Percentiles rank a stretch among this genome's conserved stretches.
These are phyloP conservation scores for Leucopsar rothschildi DNA, from an alignment of 2,113 vertebrate genomes.

Conservation along the genomic window DNA sequence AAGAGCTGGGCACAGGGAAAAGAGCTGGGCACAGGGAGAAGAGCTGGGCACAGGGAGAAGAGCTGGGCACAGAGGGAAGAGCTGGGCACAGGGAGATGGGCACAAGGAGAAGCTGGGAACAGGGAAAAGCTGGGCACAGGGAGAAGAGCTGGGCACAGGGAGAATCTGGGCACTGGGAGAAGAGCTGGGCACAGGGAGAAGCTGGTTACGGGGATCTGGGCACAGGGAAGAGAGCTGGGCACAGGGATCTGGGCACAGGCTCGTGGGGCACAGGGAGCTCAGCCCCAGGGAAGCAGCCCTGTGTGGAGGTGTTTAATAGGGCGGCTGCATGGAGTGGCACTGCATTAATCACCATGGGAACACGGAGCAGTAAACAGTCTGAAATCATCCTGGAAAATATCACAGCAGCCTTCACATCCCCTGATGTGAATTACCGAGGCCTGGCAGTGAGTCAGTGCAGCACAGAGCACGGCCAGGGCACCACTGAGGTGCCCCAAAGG, in stretches of 20 bases:
- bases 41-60: too few relatives aligned
- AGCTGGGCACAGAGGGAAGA: too few relatives aligned
- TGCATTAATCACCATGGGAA: slow-evolving; percentile 58
- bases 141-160: too few relatives aligned
- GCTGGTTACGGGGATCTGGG: rapidly evolving
- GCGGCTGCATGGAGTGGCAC: background rate
- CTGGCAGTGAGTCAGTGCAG: slow-evolving; percentile 37
- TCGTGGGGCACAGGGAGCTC: background rate
- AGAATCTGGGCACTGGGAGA: background rate
- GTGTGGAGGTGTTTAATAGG: slow-evolving; percentile 51
- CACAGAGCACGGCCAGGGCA: background rate
- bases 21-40: too few relatives aligned
- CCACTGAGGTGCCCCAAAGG: background rate
- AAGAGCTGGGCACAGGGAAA: too few relatives aligned
- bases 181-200: too few relatives aligned
- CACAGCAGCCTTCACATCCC: background rate
- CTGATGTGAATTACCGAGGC: background rate
- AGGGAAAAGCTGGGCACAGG: too few relatives aligned
- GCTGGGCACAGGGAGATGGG: too few relatives aligned
- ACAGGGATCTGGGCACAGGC: background rate
- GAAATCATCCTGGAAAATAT: slow-evolving; percentile 32
- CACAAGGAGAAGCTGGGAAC: too few relatives aligned
- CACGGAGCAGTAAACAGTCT: slow-evolving; percentile 16
- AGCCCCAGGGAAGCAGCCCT: background rate
- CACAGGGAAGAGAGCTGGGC: too few relatives aligned